Base-by-base conservation (phyloP, 2,113 vertebrate species). In the Patagioenas fasciata region DNA sequence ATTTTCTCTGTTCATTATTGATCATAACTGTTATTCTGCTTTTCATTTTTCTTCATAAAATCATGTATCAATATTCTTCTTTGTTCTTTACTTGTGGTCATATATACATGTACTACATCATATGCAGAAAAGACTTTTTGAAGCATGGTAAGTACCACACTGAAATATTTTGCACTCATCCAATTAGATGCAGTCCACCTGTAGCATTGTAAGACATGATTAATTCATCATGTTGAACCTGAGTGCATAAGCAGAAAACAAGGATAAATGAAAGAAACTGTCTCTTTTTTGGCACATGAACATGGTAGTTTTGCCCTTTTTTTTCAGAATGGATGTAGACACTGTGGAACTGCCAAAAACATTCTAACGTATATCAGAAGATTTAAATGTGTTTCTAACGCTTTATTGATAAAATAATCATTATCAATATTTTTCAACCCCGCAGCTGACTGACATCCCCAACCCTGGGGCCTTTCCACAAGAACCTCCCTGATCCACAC, bases 211-310 rank as follows among this genome's bases (percentile, higher is more conserved):
- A 28, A 82, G 79, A 47, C 1, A 2, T 1, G 16, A 81, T 89
- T 80, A 87, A 91, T 94, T 89, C 47, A 60, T 85, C 78, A 36
- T 10, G 32, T 31, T 72, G 44, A 89, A 87, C 3, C 2, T 10
- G 20, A 89, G 42, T 25, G 34, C 78, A 38, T 56, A 70, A 77
- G 80, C 62, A 80, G 15, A 89, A 64, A 93, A 69, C 61, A 91
- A 93, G 79, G 74, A 67, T n/a, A 85, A 92, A 65, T 48, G 72
- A 95, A 92, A 94, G 77, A 78, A 60, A 54, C n/a, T 11, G 24
- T 8, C 48, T 74, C 10, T 29, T 20, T 79, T 67, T 82, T 70
- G 80, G 89, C 64, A 71, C 7, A 0, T 32, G 23, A 47, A 51
- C 29, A 2, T 10, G 29, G 20, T 50, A 16, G 21, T 26, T 71